These are phyloP conservation scores for Perdita meconis DNA, from an alignment of 2,888 invertebrate species.

Conservation along the genomic window DNA sequence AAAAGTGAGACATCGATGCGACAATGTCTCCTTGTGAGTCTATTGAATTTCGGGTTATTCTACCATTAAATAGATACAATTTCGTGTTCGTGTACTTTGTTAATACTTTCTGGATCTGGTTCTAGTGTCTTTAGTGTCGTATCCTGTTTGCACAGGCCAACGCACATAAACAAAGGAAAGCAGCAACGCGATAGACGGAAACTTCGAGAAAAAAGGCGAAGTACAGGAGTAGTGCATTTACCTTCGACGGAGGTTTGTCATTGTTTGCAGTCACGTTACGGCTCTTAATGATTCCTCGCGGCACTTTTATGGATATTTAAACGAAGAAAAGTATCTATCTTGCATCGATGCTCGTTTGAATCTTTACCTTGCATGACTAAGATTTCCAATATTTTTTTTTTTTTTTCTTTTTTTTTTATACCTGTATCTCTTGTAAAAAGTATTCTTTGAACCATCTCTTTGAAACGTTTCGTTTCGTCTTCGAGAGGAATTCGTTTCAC, in stretches of 20 bases:
- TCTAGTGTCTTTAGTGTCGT: slow-evolving; percentile 76
- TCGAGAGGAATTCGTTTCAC: not conserved
- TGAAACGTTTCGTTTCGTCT: not conserved
- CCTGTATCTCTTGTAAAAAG: not conserved
- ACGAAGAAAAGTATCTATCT: slow-evolving; percentile 10
- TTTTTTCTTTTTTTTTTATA: too few relatives aligned
- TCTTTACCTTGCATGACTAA: slow-evolving; percentile 37
- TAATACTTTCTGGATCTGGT: slow-evolving; percentile 73
- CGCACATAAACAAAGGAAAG: slow-evolving; percentile 86
- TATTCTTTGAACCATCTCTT: not conserved
- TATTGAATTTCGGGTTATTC: too few relatives aligned
- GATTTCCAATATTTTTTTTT: too few relatives aligned
- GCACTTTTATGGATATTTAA: slow-evolving; percentile 25
- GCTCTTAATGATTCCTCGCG: slow-evolving; percentile 35
- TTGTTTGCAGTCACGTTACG: slow-evolving; percentile 57
- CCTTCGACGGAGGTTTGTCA: slow-evolving; percentile 86
- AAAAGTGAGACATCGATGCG: too few relatives aligned
- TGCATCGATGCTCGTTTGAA: slow-evolving; percentile 17
- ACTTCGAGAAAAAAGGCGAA: slow-evolving; percentile 86
- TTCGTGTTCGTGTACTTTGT: slow-evolving; percentile 53
- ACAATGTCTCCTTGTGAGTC: too few relatives aligned
- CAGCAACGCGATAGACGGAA: slow-evolving; percentile 86
- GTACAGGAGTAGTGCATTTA: slow-evolving; percentile 87
- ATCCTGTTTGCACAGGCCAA: slow-evolving; percentile 82
- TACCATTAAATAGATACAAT: slow-evolving; percentile 46